Evolutionary conservation across 2,888 invertebrate genomes (phyloP).

Genomic region (Chalcis sispes): DNA sequence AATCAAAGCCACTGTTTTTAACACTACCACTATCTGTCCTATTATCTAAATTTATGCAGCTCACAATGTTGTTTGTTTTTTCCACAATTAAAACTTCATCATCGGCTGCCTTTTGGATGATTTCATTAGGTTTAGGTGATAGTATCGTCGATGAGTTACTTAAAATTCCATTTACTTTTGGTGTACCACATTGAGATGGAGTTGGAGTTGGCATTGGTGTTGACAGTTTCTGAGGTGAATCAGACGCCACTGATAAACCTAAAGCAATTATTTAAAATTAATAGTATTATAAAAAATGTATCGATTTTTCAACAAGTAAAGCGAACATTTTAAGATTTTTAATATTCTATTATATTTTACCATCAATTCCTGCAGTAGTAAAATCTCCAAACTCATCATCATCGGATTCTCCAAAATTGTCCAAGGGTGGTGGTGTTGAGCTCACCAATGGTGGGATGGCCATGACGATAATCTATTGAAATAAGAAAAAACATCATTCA

Average conservation of each 20-base stretch:
- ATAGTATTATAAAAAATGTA: too few species aligned
- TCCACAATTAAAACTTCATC: slow-evolving; percentile 70
- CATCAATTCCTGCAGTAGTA: slow-evolving; percentile 72
- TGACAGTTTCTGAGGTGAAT: slow-evolving; percentile 69
- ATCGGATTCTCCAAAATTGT: slow-evolving; percentile 78
- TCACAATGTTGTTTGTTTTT: slow-evolving; percentile 67
- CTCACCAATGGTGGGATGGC: slow-evolving; percentile 83
- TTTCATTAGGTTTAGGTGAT: slow-evolving; percentile 23
- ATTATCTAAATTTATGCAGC: slow-evolving; percentile 67
- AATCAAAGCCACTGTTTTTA: slow-evolving; percentile 59
- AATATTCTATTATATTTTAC: slow-evolving; percentile 63
- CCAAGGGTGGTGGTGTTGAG: slow-evolving; percentile 82
- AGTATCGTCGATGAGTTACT: slow-evolving; percentile 55
- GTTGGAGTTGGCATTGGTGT: slow-evolving; percentile 69
- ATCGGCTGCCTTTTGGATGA: slow-evolving; percentile 8
- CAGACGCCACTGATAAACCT: slow-evolving; percentile 72
- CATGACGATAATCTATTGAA: slow-evolving; percentile 71
- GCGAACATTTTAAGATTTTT: slow-evolving; percentile 3
- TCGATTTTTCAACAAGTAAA: background rate
- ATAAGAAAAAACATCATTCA: background rate
- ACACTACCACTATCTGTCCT: slow-evolving; percentile 64
- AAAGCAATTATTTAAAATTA: slow-evolving; percentile 32
- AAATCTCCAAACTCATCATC: slow-evolving; percentile 79
- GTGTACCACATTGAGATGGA: slow-evolving; percentile 66
- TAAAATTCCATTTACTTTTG: slow-evolving; percentile 67